phyloP scores from a whole-genome alignment of 2,113 vertebrate species.

The Halichoeres trimaculatus region DNA sequence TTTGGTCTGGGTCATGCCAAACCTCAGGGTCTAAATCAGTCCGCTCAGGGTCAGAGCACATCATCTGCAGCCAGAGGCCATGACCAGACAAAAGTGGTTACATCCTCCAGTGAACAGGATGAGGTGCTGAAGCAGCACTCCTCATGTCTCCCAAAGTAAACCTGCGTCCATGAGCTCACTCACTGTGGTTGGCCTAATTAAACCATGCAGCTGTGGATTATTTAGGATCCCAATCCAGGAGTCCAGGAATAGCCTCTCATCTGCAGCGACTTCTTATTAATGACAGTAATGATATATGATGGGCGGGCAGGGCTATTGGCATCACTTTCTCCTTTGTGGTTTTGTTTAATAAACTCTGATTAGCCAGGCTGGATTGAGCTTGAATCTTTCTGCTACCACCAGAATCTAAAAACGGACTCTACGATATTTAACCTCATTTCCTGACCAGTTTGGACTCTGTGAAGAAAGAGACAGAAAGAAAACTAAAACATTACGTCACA shows the following conservation, averaged over 20 bases:
- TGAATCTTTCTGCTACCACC: background rate
- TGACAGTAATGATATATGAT: constrained; percentile 54
- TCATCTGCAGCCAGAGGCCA: constrained; percentile 42
- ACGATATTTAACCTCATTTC: background rate
- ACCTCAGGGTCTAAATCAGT: constrained; percentile 56
- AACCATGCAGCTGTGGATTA: constrained; percentile 53
- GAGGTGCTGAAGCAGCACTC: constrained; percentile 64
- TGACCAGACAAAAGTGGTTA: constrained; percentile 58
- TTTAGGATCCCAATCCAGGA: constrained; percentile 37
- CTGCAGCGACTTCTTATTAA: constrained; percentile 54
- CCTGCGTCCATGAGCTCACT: constrained; percentile 59
- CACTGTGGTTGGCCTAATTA: constrained; percentile 60
- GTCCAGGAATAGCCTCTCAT: constrained; percentile 47
- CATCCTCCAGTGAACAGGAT: constrained; percentile 31
- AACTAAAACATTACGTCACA: no score
- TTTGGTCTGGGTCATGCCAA: constrained; percentile 35
- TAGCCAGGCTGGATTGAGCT: background rate
- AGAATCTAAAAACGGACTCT: background rate
- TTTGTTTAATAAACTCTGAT: background rate
- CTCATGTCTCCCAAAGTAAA: constrained; percentile 68
- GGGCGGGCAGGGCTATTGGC: constrained; percentile 44
- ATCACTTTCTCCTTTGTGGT: background rate
- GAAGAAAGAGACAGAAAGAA: no score
- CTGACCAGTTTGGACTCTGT: no score
- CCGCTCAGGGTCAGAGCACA: constrained; percentile 5